Base-by-base conservation (phyloP, 2,888 invertebrate genomes). In the Cyclophora albipunctata region DNA sequence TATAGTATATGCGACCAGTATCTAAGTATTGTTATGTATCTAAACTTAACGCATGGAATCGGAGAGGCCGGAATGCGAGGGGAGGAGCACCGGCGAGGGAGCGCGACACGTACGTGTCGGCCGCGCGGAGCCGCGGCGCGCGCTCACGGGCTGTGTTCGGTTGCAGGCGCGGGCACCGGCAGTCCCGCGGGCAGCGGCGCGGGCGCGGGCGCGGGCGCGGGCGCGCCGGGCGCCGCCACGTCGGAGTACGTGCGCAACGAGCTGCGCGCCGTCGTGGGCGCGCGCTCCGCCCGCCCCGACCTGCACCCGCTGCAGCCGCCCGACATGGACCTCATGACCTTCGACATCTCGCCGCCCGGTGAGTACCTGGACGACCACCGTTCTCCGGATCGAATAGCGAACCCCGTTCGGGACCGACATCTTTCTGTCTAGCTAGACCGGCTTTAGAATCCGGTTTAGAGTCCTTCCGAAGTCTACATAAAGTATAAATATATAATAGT, bases 171-270 rank as follows among this genome's bases (percentile, higher is more conserved):
- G 40, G 74, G 78, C 41, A 71, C 69, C 53, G 73, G 74, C 40
- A 69, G 65, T 34, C 66, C 66, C 40, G 66, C 62, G 5, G 47
- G 55, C 48, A 50, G 58, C 3, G 64, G 58, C 3, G 48, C 4
- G 57, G 61, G 42, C 57, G 59, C 57, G 54, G 45, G 63, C 35
- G 52, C 59, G 48, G 56, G 86, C 88, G 92, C 91, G 68, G 84
- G 83, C 53, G 63, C 59, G 59, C 90, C 89, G 34, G 68, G 60
- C 60, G 90, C 89, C 69, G 91, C 90, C 77, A 91, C 93, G 54
- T 95, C 96, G 47, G 97, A 97, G 86, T 97, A 94, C 84, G 97
- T 97, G 64, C 92, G 96, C 71, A 96, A 97, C 86, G 96, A 97
- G 84, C 88, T 98, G 70, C 91, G 97, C 65, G 96, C 96, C 46